These are phyloP conservation scores for Schizopygopsis malacanthus DNA, from an alignment of 2,797 vertebrate genomes.

Conservation along the genomic window DNA sequence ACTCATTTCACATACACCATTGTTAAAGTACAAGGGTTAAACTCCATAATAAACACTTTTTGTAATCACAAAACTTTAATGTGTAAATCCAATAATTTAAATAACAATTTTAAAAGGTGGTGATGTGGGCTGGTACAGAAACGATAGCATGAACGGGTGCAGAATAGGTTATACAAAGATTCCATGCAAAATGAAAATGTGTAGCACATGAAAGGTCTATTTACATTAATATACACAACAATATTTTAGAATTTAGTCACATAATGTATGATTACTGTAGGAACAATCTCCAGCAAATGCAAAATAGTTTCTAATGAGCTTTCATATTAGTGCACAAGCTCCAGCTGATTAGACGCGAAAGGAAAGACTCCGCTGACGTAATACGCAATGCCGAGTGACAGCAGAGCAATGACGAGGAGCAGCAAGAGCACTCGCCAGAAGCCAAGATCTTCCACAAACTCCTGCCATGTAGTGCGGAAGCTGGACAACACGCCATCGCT, in stretches of 20 bases:
- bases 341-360: constrained; percentile 87
- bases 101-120: background rate
- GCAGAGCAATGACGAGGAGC: constrained; percentile 84
- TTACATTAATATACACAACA: constrained; percentile 26
- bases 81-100: background rate
- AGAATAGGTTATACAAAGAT: background rate
- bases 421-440: constrained; percentile 88
- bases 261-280: background rate
- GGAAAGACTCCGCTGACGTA: constrained; percentile 89
- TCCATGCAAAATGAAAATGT: background rate
- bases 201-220: constrained; percentile 39
- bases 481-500: constrained; percentile 87
- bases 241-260: too few relatives aligned
- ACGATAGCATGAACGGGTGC: constrained; percentile 9
- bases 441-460: constrained; percentile 89
- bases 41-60: background rate
- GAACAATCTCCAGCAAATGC: background rate
- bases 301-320: background rate
- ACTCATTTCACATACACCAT: background rate
- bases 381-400: constrained; percentile 88
- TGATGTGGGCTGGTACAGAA: background rate
- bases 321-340: constrained; percentile 78
- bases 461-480: constrained; percentile 88
- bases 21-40: background rate
- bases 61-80: background rate